These are phyloP conservation scores for Hiodon alosoides DNA, from an alignment of 2,113 vertebrate genomes.

Conservation along the genomic window DNA sequence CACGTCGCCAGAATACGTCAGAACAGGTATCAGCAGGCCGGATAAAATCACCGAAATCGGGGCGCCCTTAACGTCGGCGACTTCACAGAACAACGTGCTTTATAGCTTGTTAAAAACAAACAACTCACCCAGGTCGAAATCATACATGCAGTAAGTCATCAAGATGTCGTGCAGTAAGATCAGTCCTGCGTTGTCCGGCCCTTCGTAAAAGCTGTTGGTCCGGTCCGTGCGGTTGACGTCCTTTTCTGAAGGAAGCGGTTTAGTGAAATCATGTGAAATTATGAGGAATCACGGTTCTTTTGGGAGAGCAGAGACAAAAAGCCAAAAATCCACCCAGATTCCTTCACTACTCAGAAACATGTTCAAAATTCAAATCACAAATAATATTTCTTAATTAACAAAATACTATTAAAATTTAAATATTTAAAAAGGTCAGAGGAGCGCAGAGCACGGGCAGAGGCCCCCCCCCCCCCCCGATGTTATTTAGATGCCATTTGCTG, in stretches of 20 bases:
- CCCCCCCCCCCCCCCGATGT: neutral
- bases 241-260: conserved; percentile 71
- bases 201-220: conserved; percentile 94
- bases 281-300: too few relatives aligned
- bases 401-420: neutral
- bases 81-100: too few relatives aligned
- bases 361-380: too few relatives aligned
- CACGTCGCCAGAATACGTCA: too few relatives aligned
- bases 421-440: neutral
- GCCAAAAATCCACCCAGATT: too few relatives aligned
- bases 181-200: conserved; percentile 87
- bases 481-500: conserved; percentile 14
- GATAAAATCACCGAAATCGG: neutral
- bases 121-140: conserved; percentile 92
- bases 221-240: conserved; percentile 96
- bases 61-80: too few relatives aligned
- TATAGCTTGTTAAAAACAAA: conserved; percentile 10
- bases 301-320: too few relatives aligned
- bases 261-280: too few relatives aligned
- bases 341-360: too few relatives aligned
- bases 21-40: neutral
- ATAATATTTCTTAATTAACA: neutral
- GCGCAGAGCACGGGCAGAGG: neutral
- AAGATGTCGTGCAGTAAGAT: conserved; percentile 94
- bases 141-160: conserved; percentile 99